A percentile compares a stretch with the other conserved stretches of the same genome.
Conservation (phyloP, 1,140 invertebrate genomes). For the Drosophila aff. region DNA sequence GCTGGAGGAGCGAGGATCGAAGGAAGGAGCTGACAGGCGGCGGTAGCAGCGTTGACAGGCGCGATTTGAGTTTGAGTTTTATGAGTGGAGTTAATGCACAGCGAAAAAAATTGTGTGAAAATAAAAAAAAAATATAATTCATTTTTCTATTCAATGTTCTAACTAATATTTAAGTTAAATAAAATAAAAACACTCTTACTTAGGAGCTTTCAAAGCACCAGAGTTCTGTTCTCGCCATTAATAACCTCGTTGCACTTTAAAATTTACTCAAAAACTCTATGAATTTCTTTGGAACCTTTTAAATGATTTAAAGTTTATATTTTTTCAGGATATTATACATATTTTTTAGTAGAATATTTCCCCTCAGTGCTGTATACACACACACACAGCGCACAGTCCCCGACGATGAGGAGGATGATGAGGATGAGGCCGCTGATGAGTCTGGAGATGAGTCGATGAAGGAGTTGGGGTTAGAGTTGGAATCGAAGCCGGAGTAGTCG, state of each 20-base stretch:
- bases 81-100: conserved; percentile 6
- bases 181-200: background rate
- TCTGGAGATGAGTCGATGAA: conserved; percentile 22
- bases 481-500: background rate
- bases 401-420: conserved; percentile 5
- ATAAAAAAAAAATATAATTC: too few relatives aligned
- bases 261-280: background rate
- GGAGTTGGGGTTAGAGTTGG: conserved; percentile 11
- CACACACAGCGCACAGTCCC: background rate
- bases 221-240: too few relatives aligned
- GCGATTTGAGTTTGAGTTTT: conserved; percentile 29
- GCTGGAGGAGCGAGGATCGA: conserved; percentile 6
- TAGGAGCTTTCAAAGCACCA: too few relatives aligned
- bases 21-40: conserved; percentile 48
- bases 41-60: conserved; percentile 51
- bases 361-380: background rate
- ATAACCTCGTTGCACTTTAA: too few relatives aligned
- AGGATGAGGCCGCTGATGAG: conserved; percentile 36
- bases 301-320: background rate
- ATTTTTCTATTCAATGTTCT: too few relatives aligned
- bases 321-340: background rate
- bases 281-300: background rate
- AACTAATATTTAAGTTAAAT: background rate
- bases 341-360: background rate
- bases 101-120: too few relatives aligned